Evolutionary conservation across 2,888 invertebrate species (phyloP), one percentile per base, ranked within the genome.

Genomic region (Idaea biselata): DNA sequence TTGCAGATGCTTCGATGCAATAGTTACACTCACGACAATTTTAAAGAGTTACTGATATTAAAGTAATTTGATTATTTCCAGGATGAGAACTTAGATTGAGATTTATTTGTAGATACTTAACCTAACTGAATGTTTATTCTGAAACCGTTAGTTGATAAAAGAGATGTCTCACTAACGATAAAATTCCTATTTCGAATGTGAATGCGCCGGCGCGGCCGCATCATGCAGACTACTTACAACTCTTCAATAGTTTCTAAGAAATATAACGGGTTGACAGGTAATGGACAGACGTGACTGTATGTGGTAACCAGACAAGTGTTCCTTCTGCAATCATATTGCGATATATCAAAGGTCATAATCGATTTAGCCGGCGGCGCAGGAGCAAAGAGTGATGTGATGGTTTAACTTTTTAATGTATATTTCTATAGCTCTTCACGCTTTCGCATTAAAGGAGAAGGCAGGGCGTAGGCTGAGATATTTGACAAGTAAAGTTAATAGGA

Each of bases 211-310:
- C 16, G 55, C 16, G 17, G 16, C 55, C 55, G 55, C 60, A 58
- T 66, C 65, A 69, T 65, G 65, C 62, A 62, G 53, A 25, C 68
- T 58, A 53, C 62, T 66, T 68, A 64, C 65, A 67, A 65, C 3
- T 44, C 44, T 69, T 69, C 64, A 67, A 70, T 66, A 67, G 65
- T 63, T 72, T 72, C 72, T 61, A 54, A 69, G 72, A 69, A 72
- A 65, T 58, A 60, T 70, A 70, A 70, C 72, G 72, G 72, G 56
- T 55, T 63, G 64, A 64, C 66, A 69, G 67, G 69, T 66, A 67
- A 66, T 65, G 62, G 68, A 60, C 66, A 61, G 62, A 70, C 72
- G 72, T 68, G 72, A 66, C 53, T 65, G 67, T 69, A 69, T 70
- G 70, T 64, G 58, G 64, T 64, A 63, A 64, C 60, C 65, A 64